Evolutionary conservation across 2,888 invertebrate species (phyloP).

Genomic region (Gnatocerus cornutus): DNA sequence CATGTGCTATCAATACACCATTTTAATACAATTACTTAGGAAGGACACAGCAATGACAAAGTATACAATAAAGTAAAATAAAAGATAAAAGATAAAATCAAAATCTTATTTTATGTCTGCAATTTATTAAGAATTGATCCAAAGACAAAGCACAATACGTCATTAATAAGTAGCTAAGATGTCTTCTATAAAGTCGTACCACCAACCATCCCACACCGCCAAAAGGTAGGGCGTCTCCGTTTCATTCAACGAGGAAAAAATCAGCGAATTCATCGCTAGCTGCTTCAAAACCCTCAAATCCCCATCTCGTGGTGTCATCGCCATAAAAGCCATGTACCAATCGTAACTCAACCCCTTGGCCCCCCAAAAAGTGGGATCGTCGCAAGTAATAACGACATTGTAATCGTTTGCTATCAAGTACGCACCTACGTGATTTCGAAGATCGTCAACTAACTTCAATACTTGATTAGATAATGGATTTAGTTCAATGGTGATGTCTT

Average conservation of each 20-base stretch:
- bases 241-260: conserved; percentile 77
- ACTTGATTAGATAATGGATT: conserved; percentile 87
- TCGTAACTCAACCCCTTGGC: conserved; percentile 83
- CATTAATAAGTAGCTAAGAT: conserved; percentile 12
- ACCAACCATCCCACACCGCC: conserved; percentile 73
- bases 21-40: too few species aligned
- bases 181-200: conserved; percentile 75
- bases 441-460: conserved; percentile 79
- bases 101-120: not conserved
- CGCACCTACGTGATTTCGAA: conserved; percentile 84
- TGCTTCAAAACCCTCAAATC: conserved; percentile 83
- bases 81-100: not conserved
- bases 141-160: not conserved
- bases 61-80: too few species aligned
- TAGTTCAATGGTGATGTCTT: conserved; percentile 82
- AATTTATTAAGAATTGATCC: not conserved
- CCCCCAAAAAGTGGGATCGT: conserved; percentile 87
- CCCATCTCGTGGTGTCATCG: conserved; percentile 78
- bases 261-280: conserved; percentile 82
- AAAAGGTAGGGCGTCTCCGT: conserved; percentile 71
- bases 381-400: conserved; percentile 84
- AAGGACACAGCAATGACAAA: too few species aligned
- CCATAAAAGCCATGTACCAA: conserved; percentile 85
- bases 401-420: conserved; percentile 78
- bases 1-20: too few species aligned